Evolutionary conservation across 2,888 invertebrate species (phyloP), one percentile per base, ranked within the genome.

Genomic region (Ornithoptera priamus): DNA sequence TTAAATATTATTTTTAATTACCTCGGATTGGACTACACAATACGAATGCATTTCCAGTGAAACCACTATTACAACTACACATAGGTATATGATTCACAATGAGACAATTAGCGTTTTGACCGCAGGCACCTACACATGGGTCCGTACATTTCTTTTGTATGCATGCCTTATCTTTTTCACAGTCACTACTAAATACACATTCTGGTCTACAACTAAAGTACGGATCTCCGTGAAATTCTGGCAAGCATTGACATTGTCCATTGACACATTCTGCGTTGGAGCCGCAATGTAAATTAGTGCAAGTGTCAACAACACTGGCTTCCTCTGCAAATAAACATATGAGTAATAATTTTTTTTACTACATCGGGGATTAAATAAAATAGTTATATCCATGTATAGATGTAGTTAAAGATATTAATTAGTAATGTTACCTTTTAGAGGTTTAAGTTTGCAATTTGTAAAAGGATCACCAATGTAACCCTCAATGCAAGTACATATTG

Each of bases 391-490:
- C 4, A 15, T 46, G 67, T 22, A 68, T 57, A 20, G 58, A 56
- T 42, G 61, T 53, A 63, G 57, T 56, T 68, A 68, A 59, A 70
- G 36, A 18, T 60, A 62, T 4, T 65, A 56, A 53, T 20, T 24
- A 50, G 18, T 53, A n/a, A 66, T 73, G 82, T 82, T 93, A 94
- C 94, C 89, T 89, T 93, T 85, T 70, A 89, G 85, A 58, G 93
- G 93, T 77, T 93, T 93, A 24, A 88, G 89, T 77, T 81, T 87
- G 76, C 94, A 94, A 75, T 86, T 92, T 56, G 92, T 92, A 82
- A 97, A 97, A 36, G 96, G 96, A 91, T 97, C 95, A 61, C 97
- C 97, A 22, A 94, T 93, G 80, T 94, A 96, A 72, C 95, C 95
- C 65, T 94, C 93, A 15, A 94, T 88, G 78, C 97, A 97, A 10